Evolutionary conservation across 53 echinoderm and acorn worm genomes (phyloP).

Genomic region (Astropecten irregularis): DNA sequence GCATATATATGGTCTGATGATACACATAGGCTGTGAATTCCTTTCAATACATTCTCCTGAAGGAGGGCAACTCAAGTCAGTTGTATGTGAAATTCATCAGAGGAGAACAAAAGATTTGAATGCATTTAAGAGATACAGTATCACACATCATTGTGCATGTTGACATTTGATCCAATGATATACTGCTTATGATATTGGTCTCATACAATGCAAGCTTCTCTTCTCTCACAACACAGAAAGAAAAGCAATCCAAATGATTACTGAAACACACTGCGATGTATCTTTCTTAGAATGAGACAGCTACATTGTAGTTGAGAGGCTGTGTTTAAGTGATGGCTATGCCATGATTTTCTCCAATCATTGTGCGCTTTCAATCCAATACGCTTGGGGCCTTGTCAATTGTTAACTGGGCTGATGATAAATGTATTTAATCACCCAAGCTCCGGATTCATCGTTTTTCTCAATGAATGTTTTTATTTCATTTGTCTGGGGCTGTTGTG

Average conservation of each 20-base stretch:
- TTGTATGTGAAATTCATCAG: constrained; percentile 26
- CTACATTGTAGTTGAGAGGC: constrained; percentile 5
- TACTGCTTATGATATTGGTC: neutral
- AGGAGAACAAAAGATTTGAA: constrained; percentile 26
- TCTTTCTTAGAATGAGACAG: constrained; percentile 1
- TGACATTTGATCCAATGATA: too few species aligned
- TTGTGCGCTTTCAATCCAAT: constrained; percentile 39
- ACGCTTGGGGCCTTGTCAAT: constrained; percentile 43
- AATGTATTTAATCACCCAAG: constrained; percentile 55
- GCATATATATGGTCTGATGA: too few species aligned
- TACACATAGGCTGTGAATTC: too few species aligned
- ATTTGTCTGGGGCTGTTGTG: constrained; percentile 36
- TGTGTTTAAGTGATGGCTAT: constrained; percentile 35
- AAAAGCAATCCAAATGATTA: constrained; percentile 31
- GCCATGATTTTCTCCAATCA: constrained; percentile 41
- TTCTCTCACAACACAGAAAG: constrained; percentile 28
- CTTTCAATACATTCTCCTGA: neutral
- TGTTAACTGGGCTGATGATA: constrained; percentile 53
- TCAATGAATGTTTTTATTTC: constrained; percentile 42
- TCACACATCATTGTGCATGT: too few species aligned
- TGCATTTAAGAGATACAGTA: too few species aligned
- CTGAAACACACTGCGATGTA: constrained; percentile 43
- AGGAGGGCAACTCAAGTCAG: neutral
- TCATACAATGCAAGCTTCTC: neutral
- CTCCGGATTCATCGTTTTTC: constrained; percentile 7